A percentile compares a stretch with the other conserved stretches of the same genome.
Conservation (phyloP, 2,113 vertebrate genomes). For the Uropsilus gracilis region DNA sequence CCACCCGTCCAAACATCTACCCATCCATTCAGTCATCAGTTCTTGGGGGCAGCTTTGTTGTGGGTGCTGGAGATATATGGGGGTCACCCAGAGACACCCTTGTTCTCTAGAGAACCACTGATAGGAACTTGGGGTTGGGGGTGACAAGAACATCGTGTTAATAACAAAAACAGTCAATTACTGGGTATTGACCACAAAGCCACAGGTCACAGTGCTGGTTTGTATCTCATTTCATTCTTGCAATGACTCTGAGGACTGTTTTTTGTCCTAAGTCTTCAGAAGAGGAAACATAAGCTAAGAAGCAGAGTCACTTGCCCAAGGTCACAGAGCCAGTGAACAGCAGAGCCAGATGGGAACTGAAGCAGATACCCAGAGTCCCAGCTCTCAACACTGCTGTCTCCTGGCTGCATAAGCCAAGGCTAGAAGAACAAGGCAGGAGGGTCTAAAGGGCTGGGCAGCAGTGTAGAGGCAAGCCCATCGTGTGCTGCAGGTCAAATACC, state of each 20-base stretch:
- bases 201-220: background rate
- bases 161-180: background rate
- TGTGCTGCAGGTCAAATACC: background rate
- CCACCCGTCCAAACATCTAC: background rate
- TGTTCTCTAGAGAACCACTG: background rate
- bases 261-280: constrained; percentile 29
- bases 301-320: background rate
- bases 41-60: background rate
- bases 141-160: accelerated
- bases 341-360: background rate
- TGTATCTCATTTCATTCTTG: constrained; percentile 24
- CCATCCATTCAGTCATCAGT: background rate
- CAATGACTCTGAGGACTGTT: background rate
- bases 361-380: background rate
- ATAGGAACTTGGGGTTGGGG: background rate
- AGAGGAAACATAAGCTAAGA: background rate
- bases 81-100: background rate
- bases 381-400: background rate
- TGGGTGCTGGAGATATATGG: background rate
- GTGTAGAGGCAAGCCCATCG: background rate
- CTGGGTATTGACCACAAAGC: background rate
- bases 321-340: background rate
- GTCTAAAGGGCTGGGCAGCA: background rate
- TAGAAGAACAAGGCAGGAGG: background rate
- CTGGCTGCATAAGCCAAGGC: background rate